These are phyloP conservation scores for Caenorhabditis macrosperma DNA, from an alignment of 2,888 invertebrate species.

Conservation along the genomic window DNA sequence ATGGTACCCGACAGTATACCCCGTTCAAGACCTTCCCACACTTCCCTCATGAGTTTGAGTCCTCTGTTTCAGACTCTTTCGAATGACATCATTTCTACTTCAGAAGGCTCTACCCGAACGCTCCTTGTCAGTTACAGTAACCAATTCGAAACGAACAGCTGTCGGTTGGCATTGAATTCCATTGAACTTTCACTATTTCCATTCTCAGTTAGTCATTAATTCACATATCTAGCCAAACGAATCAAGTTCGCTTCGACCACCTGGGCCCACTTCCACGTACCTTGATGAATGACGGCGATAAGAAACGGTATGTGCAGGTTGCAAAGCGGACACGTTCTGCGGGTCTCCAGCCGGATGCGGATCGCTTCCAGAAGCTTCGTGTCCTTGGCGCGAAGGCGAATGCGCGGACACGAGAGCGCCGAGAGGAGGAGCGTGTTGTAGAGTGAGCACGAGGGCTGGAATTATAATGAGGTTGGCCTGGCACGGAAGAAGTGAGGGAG, in stretches of 20 bases:
- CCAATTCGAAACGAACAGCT: no score
- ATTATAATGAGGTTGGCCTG: conserved; percentile 2
- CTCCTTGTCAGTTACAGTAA: no score
- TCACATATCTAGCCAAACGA: conserved; percentile 24
- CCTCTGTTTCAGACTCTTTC: no score
- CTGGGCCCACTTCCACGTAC: conserved; percentile 36
- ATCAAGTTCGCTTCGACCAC: conserved; percentile 1
- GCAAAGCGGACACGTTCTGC: conserved; percentile 61
- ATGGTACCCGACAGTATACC: no score
- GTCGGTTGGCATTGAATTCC: no score
- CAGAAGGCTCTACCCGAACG: no score
- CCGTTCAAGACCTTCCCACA: no score
- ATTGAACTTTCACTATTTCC: not conserved
- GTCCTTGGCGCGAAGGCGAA: conserved; percentile 56
- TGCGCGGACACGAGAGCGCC: conserved; percentile 53
- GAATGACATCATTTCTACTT: no score
- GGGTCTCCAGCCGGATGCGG: conserved; percentile 43
- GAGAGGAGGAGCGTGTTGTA: conserved; percentile 64
- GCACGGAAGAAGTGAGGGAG: not conserved
- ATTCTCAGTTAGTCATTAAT: not conserved
- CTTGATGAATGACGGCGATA: conserved; percentile 64
- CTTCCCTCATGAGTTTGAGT: no score
- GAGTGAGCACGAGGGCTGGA: conserved; percentile 64
- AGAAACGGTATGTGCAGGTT: conserved; percentile 66
- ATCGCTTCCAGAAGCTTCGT: conserved; percentile 52